A percentile compares a stretch with the other conserved stretches of the same genome.
phyloP scores from a whole-genome alignment of 1,140 invertebrate species.

The Anastrepha ludens region DNA sequence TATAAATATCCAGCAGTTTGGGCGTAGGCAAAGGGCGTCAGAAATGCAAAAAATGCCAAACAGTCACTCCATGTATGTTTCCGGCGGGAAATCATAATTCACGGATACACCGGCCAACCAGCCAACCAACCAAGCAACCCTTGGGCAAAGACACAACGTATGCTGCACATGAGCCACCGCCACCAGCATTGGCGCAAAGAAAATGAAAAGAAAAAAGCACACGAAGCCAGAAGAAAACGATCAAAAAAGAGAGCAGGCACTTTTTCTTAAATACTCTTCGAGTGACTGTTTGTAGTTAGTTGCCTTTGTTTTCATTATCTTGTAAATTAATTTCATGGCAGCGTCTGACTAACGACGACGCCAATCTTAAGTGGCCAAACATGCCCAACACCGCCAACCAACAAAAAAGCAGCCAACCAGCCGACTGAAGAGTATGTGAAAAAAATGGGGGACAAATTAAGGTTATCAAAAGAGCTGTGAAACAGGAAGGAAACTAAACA shows the following conservation, averaged over 20 bases:
- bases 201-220: slow-evolving; percentile 42
- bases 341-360: slow-evolving; percentile 59
- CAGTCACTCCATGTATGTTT: slow-evolving; percentile 65
- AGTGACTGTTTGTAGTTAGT: neutral
- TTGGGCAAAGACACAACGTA: slow-evolving; percentile 48
- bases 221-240: slow-evolving; percentile 46
- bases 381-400: neutral
- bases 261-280: slow-evolving; percentile 47
- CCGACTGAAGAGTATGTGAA: neutral
- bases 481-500: slow-evolving; percentile 27
- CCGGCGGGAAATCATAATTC: slow-evolving; percentile 73
- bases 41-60: slow-evolving; percentile 57
- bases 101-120: slow-evolving; percentile 56
- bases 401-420: neutral
- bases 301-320: slow-evolving; percentile 56
- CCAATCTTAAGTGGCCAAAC: slow-evolving; percentile 55
- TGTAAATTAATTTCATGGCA: slow-evolving; percentile 59
- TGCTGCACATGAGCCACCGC: slow-evolving; percentile 52
- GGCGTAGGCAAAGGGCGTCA: slow-evolving; percentile 38
- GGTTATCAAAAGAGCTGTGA: slow-evolving; percentile 24
- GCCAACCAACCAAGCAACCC: slow-evolving; percentile 23
- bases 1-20: slow-evolving; percentile 12
- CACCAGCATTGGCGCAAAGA: slow-evolving; percentile 27
- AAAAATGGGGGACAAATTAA: neutral
- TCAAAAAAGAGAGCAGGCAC: neutral